Percentiles rank a stretch among this genome's conserved stretches.
phyloP scores from a whole-genome alignment of 2,113 vertebrate species.

The Nycticryphes semicollaris region DNA sequence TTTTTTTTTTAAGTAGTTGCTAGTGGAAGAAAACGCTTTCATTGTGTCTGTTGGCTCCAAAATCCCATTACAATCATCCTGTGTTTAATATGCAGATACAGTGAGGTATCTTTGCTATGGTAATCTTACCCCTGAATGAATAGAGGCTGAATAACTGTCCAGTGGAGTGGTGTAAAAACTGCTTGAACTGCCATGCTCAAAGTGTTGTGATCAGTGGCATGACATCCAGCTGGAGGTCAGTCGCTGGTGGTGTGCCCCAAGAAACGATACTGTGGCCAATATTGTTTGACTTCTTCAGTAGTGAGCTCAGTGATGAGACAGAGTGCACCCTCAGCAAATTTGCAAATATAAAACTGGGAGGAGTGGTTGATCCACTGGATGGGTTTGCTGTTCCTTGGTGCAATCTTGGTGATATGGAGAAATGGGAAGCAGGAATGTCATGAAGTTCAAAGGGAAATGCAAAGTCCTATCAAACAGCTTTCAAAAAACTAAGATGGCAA shows the following conservation, averaged over 20 bases:
- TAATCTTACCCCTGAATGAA: background rate
- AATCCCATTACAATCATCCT: background rate
- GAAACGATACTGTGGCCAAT: fast-evolving
- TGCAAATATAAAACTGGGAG: background rate
- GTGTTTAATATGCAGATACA: background rate
- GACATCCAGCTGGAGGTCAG: background rate
- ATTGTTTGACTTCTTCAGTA: background rate
- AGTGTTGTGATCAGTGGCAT: background rate
- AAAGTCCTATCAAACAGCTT: background rate
- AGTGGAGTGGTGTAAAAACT: background rate
- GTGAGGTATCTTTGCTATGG: background rate
- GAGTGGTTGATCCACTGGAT: no score
- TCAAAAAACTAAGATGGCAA: background rate
- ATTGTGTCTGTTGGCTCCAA: background rate
- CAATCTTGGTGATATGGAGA: background rate
- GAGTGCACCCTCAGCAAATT: background rate
- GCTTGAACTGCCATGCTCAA: background rate
- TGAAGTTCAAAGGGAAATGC: background rate
- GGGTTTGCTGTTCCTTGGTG: background rate
- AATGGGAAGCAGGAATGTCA: background rate
- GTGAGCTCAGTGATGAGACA: no score
- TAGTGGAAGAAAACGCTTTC: background rate
- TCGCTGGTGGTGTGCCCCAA: background rate
- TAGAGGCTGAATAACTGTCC: background rate
- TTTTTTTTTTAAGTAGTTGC: background rate